Base-by-base conservation (phyloP, 2,113 vertebrate genomes). In the Himantopus leucocephalus region DNA sequence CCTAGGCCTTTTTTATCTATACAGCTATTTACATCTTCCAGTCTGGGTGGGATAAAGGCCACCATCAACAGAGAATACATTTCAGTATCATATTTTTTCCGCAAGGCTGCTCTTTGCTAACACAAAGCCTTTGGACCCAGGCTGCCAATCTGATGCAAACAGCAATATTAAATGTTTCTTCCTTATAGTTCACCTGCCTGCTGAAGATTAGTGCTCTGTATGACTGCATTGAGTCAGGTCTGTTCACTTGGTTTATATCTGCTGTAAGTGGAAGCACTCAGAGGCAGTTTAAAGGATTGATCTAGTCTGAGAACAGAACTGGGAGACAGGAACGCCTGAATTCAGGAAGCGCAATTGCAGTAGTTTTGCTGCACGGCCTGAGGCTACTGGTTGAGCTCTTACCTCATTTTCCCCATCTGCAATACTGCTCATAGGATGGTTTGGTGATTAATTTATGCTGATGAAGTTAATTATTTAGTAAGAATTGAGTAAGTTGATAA, bases 401-500 rank as follows among this genome's bases (percentile, higher is more conserved):
- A 82, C 63, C 62, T 90, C 73, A 85, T 89, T 79, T 85, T 76
- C 45, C 58, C 62, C 73, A 76, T 52, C 62, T 92, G 84, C 1
- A 19, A 12, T 27, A 59, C 29, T 62, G 53, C 48, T 94, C 39
- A 34, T 35, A 70, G 76, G 53, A 60, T 30, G 27, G 52, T 85
- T 89, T 72, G 56, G 73, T 78, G 83, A 91, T 94, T 85, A 92
- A 93, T 88, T 93, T 90, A 67, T 84, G 82, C 72, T 77, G 82
- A 59, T 87, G 41, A 81, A 79, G 35, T 85, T 86, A 94, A 91
- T 78, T 87, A 76, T 80, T 89, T 92, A 26, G 47, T 88, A 85
- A 85, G 48, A 64, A 85, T 37, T 48, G 79, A 91, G 78, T 79
- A 90, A 78, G 88, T 89, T 52, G 26, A 60, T 87, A 30, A 78